A percentile compares a stretch with the other conserved stretches of the same genome.
Conservation (phyloP, 2,797 vertebrate genomes). For the Oophaga sylvatica region DNA sequence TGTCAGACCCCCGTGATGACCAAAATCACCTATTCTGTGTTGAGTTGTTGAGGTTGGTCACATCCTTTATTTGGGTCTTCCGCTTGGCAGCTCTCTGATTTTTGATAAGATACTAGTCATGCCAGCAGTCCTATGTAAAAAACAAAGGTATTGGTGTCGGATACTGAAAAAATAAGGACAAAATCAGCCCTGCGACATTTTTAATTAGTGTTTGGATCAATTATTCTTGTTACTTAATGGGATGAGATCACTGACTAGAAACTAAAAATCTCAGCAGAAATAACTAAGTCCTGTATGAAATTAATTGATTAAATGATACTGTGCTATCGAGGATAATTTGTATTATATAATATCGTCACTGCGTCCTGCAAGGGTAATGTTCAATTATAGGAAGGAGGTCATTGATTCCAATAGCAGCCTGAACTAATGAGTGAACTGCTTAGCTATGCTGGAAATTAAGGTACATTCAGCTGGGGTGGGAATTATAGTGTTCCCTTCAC, state of each 20-base stretch:
- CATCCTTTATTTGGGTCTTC: neutral
- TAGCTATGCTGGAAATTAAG: neutral
- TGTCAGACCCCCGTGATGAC: too few species aligned
- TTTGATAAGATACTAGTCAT: neutral
- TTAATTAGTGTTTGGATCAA: neutral
- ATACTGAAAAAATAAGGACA: neutral
- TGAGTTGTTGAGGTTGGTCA: neutral
- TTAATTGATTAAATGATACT: neutral
- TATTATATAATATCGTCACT: neutral
- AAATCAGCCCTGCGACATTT: neutral
- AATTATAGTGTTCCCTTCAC: too few species aligned
- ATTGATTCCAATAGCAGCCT: neutral
- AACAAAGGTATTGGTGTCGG: neutral
- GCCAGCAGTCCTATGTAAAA: neutral
- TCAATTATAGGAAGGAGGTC: conserved; percentile 2
- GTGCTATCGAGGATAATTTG: neutral
- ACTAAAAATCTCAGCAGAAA: neutral
- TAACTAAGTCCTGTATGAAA: neutral
- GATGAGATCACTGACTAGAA: neutral
- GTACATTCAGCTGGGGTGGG: neutral
- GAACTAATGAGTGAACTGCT: neutral
- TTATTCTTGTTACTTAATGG: neutral
- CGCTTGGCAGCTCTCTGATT: neutral
- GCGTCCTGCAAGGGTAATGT: neutral
- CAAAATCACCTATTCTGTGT: too few species aligned